Conservation (phyloP, 2,888 invertebrate species). For the Ephialtes manifestator region DNA sequence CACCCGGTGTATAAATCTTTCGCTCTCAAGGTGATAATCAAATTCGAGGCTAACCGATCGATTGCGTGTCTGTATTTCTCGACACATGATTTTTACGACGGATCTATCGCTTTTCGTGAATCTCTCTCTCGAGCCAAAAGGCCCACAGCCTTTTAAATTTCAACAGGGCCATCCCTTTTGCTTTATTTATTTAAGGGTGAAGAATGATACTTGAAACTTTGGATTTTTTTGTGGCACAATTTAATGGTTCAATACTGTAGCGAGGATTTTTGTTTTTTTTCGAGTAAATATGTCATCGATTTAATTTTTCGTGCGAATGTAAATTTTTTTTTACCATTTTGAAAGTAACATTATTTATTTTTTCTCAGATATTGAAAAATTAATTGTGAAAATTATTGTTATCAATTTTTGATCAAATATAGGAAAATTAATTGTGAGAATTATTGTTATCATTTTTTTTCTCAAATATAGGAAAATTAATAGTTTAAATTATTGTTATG, state of each 20-base stretch:
- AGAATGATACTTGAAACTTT: too few relatives aligned
- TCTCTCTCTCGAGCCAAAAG: neutral
- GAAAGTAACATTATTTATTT: too few relatives aligned
- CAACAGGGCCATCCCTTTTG: neutral
- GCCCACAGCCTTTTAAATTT: neutral
- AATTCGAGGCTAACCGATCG: slow-evolving; percentile 68
- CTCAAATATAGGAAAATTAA: too few relatives aligned
- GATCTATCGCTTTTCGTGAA: slow-evolving; percentile 15
- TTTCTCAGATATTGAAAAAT: too few relatives aligned
- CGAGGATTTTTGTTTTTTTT: neutral
- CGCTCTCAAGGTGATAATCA: slow-evolving; percentile 74
- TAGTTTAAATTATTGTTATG: too few relatives aligned
- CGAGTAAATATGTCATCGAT: neutral
- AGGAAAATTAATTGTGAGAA: too few relatives aligned
- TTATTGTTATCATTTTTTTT: too few relatives aligned
- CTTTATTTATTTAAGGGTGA: neutral
- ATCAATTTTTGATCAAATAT: too few relatives aligned
- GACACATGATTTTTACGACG: slow-evolving; percentile 3
- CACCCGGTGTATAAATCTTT: slow-evolving; percentile 72
- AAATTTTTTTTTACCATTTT: too few relatives aligned
- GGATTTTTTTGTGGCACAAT: neutral
- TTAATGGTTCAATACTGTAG: neutral
- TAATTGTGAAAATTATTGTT: too few relatives aligned
- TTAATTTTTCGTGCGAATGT: neutral
- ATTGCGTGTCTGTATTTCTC: slow-evolving; percentile 11